Conservation (phyloP, 2,888 invertebrate genomes). For the Hyalella azteca region DNA sequence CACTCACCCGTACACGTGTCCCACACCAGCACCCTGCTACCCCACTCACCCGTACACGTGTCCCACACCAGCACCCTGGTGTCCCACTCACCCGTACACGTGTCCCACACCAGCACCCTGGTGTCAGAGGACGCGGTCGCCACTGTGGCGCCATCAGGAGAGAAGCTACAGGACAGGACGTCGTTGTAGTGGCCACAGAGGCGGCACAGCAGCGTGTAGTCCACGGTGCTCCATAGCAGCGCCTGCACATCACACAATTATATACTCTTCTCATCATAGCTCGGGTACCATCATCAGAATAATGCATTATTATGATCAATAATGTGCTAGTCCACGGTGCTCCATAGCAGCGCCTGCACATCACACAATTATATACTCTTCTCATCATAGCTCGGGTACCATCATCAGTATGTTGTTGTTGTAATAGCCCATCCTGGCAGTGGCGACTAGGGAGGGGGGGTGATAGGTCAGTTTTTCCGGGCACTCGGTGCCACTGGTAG, state of each 20-base stretch:
- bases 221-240: constrained; percentile 64
- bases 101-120: constrained; percentile 66
- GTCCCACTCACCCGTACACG: constrained; percentile 64
- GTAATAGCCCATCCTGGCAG: no score
- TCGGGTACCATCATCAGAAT: no score
- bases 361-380: no score
- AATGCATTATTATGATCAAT: no score
- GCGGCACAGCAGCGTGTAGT: constrained; percentile 59
- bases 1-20: no score
- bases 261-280: no score
- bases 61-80: constrained; percentile 67
- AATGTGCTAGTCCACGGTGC: constrained; percentile 62
- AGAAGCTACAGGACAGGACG: constrained; percentile 65
- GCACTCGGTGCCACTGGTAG: no score
- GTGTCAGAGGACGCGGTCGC: constrained; percentile 67
- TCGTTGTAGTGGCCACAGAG: constrained; percentile 66
- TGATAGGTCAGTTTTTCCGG: no score
- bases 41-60: constrained; percentile 62
- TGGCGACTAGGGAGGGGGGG: no score
- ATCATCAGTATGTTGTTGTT: no score
- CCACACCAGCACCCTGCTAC: no score
- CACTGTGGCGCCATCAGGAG: constrained; percentile 66
- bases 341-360: constrained; percentile 65
- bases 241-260: constrained; percentile 62
- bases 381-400: no score